Evolutionary conservation across 1,140 invertebrate species (phyloP).

Genomic region (Caenorhabditis brenneri): DNA sequence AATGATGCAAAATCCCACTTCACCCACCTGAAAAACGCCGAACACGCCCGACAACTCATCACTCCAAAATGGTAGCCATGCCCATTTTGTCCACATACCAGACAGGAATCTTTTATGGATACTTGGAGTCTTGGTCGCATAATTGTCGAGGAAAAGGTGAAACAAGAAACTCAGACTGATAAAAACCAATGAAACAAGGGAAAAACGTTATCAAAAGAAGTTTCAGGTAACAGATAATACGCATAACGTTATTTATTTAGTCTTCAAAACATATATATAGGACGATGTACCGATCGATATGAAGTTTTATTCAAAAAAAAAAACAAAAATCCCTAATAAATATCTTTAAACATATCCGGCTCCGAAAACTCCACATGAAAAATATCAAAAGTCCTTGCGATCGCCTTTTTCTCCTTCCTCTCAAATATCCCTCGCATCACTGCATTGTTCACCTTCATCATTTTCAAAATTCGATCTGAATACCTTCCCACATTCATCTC

Average conservation of each 20-base stretch:
- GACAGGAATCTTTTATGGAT: no score
- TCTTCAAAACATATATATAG: no score
- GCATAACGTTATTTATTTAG: no score
- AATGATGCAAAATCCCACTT: neutral
- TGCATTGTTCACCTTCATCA: neutral
- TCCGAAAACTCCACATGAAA: neutral
- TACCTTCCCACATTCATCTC: neutral
- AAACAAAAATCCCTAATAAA: no score
- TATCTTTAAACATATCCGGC: neutral
- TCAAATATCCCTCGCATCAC: neutral
- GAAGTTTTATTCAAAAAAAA: no score
- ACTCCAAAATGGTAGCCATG: neutral
- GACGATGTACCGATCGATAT: no score
- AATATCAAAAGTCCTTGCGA: neutral
- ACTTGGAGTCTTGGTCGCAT: no score
- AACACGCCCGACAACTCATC: neutral
- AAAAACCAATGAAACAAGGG: no score
- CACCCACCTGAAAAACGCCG: neutral
- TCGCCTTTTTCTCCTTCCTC: neutral
- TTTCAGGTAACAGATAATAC: no score
- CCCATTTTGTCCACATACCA: neutral
- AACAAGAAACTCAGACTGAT: no score
- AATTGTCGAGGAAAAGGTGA: no score
- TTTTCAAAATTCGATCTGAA: conserved; percentile 12
- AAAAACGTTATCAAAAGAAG: no score